Conservation (phyloP, 1,140 invertebrate genomes). For the Cotesia glomerata region DNA sequence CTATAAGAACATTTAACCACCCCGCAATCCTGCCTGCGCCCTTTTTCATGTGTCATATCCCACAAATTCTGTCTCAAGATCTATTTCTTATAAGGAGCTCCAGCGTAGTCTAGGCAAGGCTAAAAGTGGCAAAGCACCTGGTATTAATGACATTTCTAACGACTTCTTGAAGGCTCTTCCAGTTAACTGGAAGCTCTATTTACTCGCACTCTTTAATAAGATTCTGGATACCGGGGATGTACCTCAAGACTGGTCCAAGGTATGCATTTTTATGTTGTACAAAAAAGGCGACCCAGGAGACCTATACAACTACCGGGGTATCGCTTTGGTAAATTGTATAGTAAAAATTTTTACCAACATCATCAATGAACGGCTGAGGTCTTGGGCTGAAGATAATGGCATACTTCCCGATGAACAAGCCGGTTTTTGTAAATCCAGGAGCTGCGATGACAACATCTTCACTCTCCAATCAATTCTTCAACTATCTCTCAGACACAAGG, state of each 20-base stretch:
- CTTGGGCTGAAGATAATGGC: conserved; percentile 30
- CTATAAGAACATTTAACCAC: neutral
- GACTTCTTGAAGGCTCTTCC: conserved; percentile 19
- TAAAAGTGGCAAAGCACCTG: conserved; percentile 23
- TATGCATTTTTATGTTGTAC: conserved; percentile 4
- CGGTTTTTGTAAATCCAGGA: conserved; percentile 31
- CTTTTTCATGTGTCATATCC: neutral
- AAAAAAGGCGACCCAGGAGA: conserved; percentile 35
- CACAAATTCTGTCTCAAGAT: neutral
- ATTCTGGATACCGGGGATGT: neutral
- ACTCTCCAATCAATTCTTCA: conserved; percentile 29
- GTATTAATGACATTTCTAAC: conserved; percentile 23
- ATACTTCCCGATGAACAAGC: conserved; percentile 37
- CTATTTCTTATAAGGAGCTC: neutral
- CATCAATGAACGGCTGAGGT: conserved; percentile 21
- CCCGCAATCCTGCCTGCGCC: neutral
- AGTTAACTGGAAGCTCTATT: neutral
- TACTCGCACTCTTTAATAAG: conserved; percentile 11
- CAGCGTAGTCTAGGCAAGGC: neutral
- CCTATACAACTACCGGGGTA: conserved; percentile 38
- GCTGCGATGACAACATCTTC: conserved; percentile 38
- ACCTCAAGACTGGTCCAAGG: conserved; percentile 1
- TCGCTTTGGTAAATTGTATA: conserved; percentile 26
- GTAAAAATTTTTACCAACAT: conserved; percentile 28
- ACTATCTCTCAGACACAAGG: neutral